Percentiles rank a stretch among this genome's conserved stretches.
phyloP scores from a whole-genome alignment of 2,797 vertebrate genomes.

The Etheostoma nigrum region DNA sequence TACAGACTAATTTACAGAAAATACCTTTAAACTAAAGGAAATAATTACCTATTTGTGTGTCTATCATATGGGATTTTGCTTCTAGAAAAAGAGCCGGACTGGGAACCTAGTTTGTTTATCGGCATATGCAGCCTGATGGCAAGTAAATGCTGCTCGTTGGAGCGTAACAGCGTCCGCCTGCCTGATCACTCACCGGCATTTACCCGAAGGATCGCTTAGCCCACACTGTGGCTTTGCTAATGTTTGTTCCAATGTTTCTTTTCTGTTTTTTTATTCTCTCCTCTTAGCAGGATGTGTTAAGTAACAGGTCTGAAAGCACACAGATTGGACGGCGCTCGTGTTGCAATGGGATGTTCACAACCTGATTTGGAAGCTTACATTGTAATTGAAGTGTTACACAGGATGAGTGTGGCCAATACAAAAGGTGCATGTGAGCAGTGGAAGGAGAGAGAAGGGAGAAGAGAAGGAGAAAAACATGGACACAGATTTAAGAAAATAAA shows the following conservation, averaged over 20 bases:
- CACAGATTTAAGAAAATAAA: conserved; percentile 19
- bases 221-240: conserved; percentile 48
- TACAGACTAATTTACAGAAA: conserved; percentile 10
- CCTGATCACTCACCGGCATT: conserved; percentile 59
- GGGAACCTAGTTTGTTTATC: conserved; percentile 57
- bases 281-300: conserved; percentile 52
- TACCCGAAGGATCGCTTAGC: conserved; percentile 61
- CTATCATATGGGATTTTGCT: conserved; percentile 42
- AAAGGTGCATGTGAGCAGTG: conserved; percentile 19
- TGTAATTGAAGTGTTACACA: conserved; percentile 33
- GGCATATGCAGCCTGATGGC: conserved; percentile 55
- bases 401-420: conserved; percentile 11
- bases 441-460: neutral
- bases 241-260: conserved; percentile 46
- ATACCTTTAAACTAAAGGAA: conserved; percentile 44
- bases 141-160: conserved; percentile 57
- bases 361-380: conserved; percentile 40
- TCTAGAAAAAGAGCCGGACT: conserved; percentile 30
- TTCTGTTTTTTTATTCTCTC: conserved; percentile 9
- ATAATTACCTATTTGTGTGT: conserved; percentile 52
- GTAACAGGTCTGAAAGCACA: conserved; percentile 55
- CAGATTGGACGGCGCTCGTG: conserved; percentile 51
- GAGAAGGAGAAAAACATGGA: neutral
- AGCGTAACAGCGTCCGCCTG: conserved; percentile 61
- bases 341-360: conserved; percentile 45